Conservation (phyloP, 2,888 invertebrate genomes). For the Eremobia ochroleuca region DNA sequence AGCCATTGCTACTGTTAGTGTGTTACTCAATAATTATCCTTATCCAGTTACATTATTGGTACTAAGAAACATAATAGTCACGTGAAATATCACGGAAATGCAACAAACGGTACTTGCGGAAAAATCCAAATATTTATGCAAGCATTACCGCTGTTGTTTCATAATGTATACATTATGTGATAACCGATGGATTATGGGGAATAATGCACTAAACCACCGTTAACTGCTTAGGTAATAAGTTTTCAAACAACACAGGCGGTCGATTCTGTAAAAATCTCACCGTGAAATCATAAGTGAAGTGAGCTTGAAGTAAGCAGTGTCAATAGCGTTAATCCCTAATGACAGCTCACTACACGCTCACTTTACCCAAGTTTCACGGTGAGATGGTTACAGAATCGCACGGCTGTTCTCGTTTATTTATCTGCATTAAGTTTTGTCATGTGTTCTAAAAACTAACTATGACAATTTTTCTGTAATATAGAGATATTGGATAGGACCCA, state of each 20-base stretch:
- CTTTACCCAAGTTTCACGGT: no score
- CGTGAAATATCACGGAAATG: slow-evolving; percentile 22
- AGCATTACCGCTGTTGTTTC: slow-evolving; percentile 24
- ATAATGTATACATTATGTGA: slow-evolving; percentile 29
- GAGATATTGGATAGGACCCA: no score
- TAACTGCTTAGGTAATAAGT: not conserved
- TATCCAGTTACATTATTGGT: not conserved
- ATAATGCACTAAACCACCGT: slow-evolving; percentile 16
- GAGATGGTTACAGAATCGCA: no score
- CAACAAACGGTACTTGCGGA: slow-evolving; percentile 15
- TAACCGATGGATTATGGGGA: slow-evolving; percentile 35
- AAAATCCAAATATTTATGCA: slow-evolving; percentile 38
- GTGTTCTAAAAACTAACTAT: not conserved
- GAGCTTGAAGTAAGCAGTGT: no score
- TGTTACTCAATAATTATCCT: not conserved
- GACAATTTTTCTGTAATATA: no score
- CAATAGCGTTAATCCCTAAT: no score
- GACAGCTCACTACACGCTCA: no score
- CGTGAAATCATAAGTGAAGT: no score
- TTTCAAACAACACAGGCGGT: not conserved
- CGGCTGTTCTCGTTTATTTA: not conserved
- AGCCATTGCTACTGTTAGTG: not conserved
- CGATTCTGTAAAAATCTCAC: no score
- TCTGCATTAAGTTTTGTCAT: not conserved
- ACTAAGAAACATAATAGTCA: not conserved